Percentiles rank a stretch among this genome's conserved stretches.
Evolutionary conservation across 2,888 invertebrate genomes (phyloP).

Genomic region (Heliconius ethilla): DNA sequence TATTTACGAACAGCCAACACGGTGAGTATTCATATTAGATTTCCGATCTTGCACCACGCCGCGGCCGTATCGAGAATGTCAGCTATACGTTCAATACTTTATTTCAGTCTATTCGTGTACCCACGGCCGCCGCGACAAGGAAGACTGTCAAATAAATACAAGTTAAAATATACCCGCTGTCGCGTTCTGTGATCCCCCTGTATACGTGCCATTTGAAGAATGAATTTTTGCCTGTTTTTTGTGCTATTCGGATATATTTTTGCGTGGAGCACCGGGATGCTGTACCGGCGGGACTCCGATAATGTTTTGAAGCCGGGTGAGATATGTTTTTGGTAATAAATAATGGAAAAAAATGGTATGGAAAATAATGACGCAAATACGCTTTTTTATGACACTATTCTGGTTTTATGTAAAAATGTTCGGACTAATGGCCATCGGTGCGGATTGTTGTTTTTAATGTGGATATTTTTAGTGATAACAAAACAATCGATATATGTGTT

Average conservation of each 20-base stretch:
- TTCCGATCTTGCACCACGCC: constrained; percentile 71
- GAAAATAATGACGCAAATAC: constrained; percentile 26
- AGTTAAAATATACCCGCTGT: constrained; percentile 75
- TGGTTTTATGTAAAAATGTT: constrained; percentile 16
- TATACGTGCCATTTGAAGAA: constrained; percentile 70
- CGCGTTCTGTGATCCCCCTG: constrained; percentile 69
- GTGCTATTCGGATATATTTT: constrained; percentile 71
- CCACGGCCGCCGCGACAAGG: constrained; percentile 64
- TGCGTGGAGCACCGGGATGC: constrained; percentile 68
- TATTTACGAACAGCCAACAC: constrained; percentile 50
- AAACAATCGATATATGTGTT: neutral
- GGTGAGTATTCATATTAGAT: constrained; percentile 78
- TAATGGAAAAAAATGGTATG: constrained; percentile 32
- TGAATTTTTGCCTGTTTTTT: constrained; percentile 77
- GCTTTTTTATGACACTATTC: constrained; percentile 35
- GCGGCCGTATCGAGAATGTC: constrained; percentile 73
- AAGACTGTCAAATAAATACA: constrained; percentile 78
- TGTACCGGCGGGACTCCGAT: constrained; percentile 72
- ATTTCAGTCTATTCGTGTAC: constrained; percentile 69
- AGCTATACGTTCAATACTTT: constrained; percentile 76
- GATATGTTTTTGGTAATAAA: constrained; percentile 48
- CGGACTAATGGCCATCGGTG: constrained; percentile 2
- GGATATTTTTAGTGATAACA: neutral
- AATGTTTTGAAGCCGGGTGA: constrained; percentile 76
- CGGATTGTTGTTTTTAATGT: constrained; percentile 3